Evolutionary conservation across 2,888 invertebrate species (phyloP), one percentile per base, ranked within the genome.

Genomic region (Schizotus pectinicornis): DNA sequence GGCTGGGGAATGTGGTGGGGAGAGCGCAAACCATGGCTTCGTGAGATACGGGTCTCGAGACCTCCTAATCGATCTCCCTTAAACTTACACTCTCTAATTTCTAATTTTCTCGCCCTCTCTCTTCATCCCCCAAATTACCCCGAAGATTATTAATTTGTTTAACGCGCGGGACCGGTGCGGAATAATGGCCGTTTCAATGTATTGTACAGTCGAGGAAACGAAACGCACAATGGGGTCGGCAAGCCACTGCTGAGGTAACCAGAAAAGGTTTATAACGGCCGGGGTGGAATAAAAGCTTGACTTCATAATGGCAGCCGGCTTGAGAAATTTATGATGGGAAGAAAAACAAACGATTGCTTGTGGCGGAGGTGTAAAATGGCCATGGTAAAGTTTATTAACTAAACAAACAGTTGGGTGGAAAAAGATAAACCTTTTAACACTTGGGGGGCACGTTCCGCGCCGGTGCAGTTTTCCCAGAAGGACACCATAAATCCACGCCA

Each of bases 1-100:
- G 65, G 62, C 61, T 58, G 62, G 67, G 67, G 65, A 61, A 61
- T 64, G 65, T 58, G 62, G 65, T 58, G 62, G 65, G 64, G 64
- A 49, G 47, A 30, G 52, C 46, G 56, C 49, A 43, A 58, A 57
- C 50, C 52, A 49, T 55, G 57, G 54, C 59, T 54, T 56, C 50
- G 49, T 50, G 43, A 45, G 55, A 50, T 51, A 50, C 60, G 56
- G 32, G 47, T 54, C 47, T 54, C 22, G 41, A 39, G 39, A 47
- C 54, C 47, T 54, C 54, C 47, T 54, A 54, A 54, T 30, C 47
- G 54, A 47, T 47, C 39, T 47, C 34, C 47, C 47, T 54, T 54
- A 54, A 47, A 54, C 47, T 54, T 54, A 54, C 47, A 54, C 54
- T 22, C 47, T 41, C 22, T 41, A 54, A 54, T 54, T 54, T 22